Base-by-base conservation (phyloP, 2,797 vertebrate genomes). In the Halcyon smyrnensis region DNA sequence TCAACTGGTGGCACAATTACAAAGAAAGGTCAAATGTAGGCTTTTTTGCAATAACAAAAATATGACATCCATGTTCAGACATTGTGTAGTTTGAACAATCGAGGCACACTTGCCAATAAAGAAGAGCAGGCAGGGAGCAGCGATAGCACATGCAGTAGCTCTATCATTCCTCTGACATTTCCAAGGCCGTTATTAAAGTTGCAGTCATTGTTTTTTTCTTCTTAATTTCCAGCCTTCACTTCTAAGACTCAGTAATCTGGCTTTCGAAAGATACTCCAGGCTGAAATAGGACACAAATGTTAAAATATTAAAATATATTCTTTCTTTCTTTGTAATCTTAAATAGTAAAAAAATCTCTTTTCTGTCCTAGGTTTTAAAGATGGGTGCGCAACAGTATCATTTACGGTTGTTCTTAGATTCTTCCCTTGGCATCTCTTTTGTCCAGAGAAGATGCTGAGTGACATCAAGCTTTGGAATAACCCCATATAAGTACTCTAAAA, bases 21-120 rank as follows among this genome's bases (percentile, higher is more conserved):
- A 97, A 96, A 97, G 95, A 87, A 97, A 97, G 97, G 86, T 94
- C 93, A 75, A 59, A 93, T 14, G 68, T 73, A 88, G 89, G 80
- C 32, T 45, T 45, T 41, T 30, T 43, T 87, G 34, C 71, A 93
- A 30, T 20, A 69, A 90, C 89, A 97, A 70, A 96, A 93, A 48
- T 56, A 69, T 37, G 56, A 34, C 62, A 45, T 68, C 91, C 48
- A 6, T 30, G 88, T n/a, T 43, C 64, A 80, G 91, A 28, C 50
- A 54, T 16, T 12, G 91, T 41, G 86, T 63, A 56, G 79, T 90
- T 57, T 15, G 89, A 69, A 37, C 85, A 90, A 69, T 63, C 5
- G 17, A 86, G 97, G 90, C 67, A 36, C 79, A 46, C 15, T 32
- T 81, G 96, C 81, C 86, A 89, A n/a, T 20, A 41, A 94, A 94